phyloP scores from a whole-genome alignment of 1,140 invertebrate species.

The Ips nitidus region DNA sequence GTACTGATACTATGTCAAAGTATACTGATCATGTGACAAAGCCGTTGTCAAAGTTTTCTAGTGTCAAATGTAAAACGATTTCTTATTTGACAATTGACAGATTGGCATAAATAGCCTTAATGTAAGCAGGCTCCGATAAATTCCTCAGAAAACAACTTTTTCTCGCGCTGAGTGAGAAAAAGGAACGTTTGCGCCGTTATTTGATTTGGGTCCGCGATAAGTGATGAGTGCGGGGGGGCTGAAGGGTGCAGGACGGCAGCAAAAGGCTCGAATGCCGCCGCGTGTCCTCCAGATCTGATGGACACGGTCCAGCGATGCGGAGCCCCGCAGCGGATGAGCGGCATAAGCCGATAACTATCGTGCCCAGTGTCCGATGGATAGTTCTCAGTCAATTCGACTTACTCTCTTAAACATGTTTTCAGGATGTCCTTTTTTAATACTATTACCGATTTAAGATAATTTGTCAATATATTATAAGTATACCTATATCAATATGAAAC shows the following conservation, averaged over 20 bases:
- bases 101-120: too few species aligned
- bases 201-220: neutral
- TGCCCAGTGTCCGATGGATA: slow-evolving; percentile 3
- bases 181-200: neutral
- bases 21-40: too few species aligned
- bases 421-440: too few species aligned
- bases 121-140: too few species aligned
- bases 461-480: neutral
- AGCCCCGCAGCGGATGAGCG: slow-evolving; percentile 17
- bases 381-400: slow-evolving; percentile 2
- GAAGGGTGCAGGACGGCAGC: slow-evolving; percentile 5
- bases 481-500: neutral
- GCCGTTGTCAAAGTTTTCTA: too few species aligned
- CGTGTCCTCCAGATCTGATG: slow-evolving; percentile 21
- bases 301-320: slow-evolving; percentile 25
- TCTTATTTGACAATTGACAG: too few species aligned
- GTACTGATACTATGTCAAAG: too few species aligned
- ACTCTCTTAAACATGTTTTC: neutral
- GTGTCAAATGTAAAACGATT: too few species aligned
- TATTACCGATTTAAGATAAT: too few species aligned
- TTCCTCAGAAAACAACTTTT: too few species aligned
- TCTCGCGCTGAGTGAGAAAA: too few species aligned
- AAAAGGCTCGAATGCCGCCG: slow-evolving; percentile 16
- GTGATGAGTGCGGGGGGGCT: neutral
- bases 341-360: slow-evolving; percentile 27